Evolutionary conservation across 2,113 vertebrate genomes (phyloP), one percentile per base, ranked within the genome.

Genomic region (Podocnemis expansa): DNA sequence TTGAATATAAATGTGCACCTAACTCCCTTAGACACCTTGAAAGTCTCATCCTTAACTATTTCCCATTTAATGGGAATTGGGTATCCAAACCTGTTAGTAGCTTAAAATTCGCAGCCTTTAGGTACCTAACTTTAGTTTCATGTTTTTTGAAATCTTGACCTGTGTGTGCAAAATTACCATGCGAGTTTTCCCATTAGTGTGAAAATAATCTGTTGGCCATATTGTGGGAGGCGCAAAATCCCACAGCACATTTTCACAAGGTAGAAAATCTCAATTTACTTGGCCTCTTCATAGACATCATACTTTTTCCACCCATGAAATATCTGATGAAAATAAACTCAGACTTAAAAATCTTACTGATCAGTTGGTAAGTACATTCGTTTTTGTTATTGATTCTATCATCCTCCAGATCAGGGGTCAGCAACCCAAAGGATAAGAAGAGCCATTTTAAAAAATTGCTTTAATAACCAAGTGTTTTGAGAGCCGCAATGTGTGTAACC

Each of bases 1-100:
- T 27, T 58, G 56, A 27, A 58, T 58, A 24, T 43, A 43, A 75
- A 75, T 43, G 41, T 45, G 41, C 70, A 43, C 17, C 41, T 75
- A 75, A 75, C 43, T 45, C 70, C 31, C 10, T 3, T 13, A 56
- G 4, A 16, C 1, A 0, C 2, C 0, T 4, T 58, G 55, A 60
- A 58, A 55, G 60, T 3, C 29, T 49, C 88, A 19, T 11, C 13
- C 2, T 79, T 78, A 8, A 2, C 10, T 70, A 1, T 80, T 81
- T 95, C 25, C 13, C 43, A 76, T 1, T 10, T 81, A 29, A 83
- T 80, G 27, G 27, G 43, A 87, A 51, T 8, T 70, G 10, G 41
- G 43, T 47, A 87, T 60, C n/a, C 47, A 81, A 8, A 11, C 21
- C 8, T 0, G 45, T 43, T 85, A 9, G 8, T 14, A 51, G 49